phyloP scores from a whole-genome alignment of 2,113 vertebrate species.

The Muscicapa adusta region DNA sequence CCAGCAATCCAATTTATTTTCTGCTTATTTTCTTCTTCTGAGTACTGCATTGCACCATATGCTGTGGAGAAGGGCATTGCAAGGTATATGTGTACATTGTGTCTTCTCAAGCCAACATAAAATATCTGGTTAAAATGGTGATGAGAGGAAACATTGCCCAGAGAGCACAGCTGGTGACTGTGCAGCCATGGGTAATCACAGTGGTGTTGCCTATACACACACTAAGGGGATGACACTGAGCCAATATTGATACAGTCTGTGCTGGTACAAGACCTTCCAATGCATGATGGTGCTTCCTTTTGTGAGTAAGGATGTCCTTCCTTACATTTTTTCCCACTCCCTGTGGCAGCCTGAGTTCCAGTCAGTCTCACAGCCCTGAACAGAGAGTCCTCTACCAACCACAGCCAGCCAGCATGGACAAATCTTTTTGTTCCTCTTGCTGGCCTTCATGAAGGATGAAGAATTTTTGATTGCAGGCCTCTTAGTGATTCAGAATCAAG shows the following conservation, averaged over 20 bases:
- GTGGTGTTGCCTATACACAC: background rate
- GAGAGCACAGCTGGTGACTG: background rate
- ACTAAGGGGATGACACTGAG: background rate
- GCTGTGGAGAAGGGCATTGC: background rate
- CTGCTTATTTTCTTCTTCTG: background rate
- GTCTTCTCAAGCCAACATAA: accelerated
- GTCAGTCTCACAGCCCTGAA: background rate
- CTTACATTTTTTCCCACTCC: background rate
- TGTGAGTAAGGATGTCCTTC: background rate
- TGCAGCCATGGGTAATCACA: background rate
- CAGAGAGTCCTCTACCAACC: background rate
- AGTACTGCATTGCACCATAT: background rate
- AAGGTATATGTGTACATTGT: background rate
- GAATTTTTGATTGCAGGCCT: background rate
- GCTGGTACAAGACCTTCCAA: background rate
- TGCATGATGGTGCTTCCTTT: background rate
- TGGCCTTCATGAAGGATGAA: background rate
- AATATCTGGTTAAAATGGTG: background rate
- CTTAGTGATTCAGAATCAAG: background rate
- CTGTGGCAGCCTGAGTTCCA: background rate
- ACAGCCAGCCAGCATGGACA: background rate
- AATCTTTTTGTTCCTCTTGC: background rate
- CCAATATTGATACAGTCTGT: background rate
- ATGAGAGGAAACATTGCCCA: background rate
- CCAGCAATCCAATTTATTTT: background rate